phyloP scores from a whole-genome alignment of 2,797 vertebrate genomes.

The Megaceryle alcyon region DNA sequence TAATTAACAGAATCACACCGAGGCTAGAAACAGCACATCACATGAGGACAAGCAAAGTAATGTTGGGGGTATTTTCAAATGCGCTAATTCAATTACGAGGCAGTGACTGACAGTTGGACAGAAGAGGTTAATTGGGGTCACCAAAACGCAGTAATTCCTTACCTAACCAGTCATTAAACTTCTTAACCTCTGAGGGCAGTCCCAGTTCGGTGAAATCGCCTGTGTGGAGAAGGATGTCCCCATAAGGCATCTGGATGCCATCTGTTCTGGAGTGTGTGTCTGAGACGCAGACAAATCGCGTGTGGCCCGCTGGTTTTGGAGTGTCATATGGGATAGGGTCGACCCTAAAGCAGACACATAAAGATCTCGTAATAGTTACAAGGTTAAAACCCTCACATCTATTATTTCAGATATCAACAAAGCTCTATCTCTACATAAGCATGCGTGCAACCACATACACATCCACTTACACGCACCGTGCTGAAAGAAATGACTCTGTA shows the following conservation, averaged over 20 bases:
- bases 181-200: conserved; percentile 98
- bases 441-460: fast-evolving
- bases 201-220: conserved; percentile 98
- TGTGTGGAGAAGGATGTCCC: conserved; percentile 96
- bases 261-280: conserved; percentile 98
- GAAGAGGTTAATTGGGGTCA: conserved; percentile 85
- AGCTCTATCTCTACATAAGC: neutral
- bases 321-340: conserved; percentile 95
- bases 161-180: conserved; percentile 99
- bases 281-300: conserved; percentile 95
- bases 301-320: conserved; percentile 95
- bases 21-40: conserved; percentile 69
- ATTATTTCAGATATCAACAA: conserved; percentile 55
- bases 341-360: conserved; percentile 85
- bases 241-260: conserved; percentile 99
- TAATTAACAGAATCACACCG: conserved; percentile 77
- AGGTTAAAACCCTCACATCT: conserved; percentile 61
- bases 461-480: neutral
- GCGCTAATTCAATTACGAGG: conserved; percentile 84
- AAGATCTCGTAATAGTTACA: conserved; percentile 77
- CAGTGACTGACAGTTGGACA: conserved; percentile 79
- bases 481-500: neutral
- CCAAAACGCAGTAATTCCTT: conserved; percentile 84
- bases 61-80: conserved; percentile 62
- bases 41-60: conserved; percentile 1